Conservation (phyloP, 2,888 invertebrate genomes). For the Flabesymbios commensalis region DNA sequence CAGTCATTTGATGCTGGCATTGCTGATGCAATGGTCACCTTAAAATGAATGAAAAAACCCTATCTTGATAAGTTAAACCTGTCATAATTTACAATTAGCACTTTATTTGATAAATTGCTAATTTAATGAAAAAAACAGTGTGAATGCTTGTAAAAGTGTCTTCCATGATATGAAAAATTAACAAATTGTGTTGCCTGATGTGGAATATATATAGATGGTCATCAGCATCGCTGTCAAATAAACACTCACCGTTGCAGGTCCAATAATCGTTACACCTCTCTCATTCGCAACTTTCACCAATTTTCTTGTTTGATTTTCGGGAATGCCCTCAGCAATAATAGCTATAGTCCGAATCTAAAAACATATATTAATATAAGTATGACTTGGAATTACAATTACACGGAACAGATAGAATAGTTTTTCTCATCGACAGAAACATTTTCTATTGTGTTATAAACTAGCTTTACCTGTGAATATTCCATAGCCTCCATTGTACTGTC, state of each 20-base stretch:
- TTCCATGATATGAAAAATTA: too few species aligned
- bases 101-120: too few species aligned
- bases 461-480: constrained; percentile 75
- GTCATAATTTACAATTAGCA: too few species aligned
- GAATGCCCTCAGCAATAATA: constrained; percentile 99
- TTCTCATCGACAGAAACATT: background rate
- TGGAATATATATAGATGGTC: too few species aligned
- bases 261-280: constrained; percentile 85
- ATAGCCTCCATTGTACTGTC: constrained; percentile 95
- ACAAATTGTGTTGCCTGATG: too few species aligned
- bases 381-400: background rate
- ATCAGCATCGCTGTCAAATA: too few species aligned
- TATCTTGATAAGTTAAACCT: too few species aligned
- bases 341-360: constrained; percentile 89
- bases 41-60: too few species aligned
- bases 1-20: too few species aligned
- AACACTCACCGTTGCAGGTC: constrained; percentile 75
- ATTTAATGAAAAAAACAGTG: too few species aligned
- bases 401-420: background rate
- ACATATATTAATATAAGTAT: background rate
- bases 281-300: constrained; percentile 78
- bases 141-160: too few species aligned
- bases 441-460: background rate
- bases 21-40: too few species aligned
- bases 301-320: constrained; percentile 96